These are phyloP conservation scores for Neosilurus mollespiculum DNA, from an alignment of 2,797 vertebrate genomes.

Conservation along the genomic window DNA sequence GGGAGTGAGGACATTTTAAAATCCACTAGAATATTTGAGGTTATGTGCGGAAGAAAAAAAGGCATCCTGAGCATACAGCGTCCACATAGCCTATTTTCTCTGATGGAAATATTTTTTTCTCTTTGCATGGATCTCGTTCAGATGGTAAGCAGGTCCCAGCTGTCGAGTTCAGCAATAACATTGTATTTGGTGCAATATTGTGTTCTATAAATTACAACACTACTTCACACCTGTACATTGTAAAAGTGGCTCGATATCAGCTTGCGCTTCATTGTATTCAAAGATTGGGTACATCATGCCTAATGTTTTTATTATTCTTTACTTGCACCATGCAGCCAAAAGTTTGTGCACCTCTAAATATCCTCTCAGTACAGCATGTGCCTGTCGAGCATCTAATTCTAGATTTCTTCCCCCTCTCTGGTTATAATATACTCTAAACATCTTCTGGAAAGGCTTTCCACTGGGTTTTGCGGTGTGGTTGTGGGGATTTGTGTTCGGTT, in stretches of 20 bases:
- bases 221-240: neutral
- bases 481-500: neutral
- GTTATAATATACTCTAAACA: neutral
- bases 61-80: neutral
- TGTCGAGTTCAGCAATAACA: neutral
- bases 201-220: neutral
- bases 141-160: neutral
- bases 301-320: neutral
- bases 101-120: neutral
- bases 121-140: neutral
- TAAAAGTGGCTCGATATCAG: neutral
- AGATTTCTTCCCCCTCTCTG: neutral
- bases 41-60: conserved; percentile 14
- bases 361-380: no score
- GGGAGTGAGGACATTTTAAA: conserved; percentile 53
- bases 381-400: neutral
- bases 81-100: neutral
- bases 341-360: no score
- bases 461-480: neutral
- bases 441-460: neutral
- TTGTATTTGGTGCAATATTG: neutral
- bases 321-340: no score
- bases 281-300: neutral
- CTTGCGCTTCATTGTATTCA: neutral
- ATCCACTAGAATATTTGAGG: conserved; percentile 63